Percentiles rank a stretch among this genome's conserved stretches.
Evolutionary conservation across 2,797 vertebrate genomes (phyloP).

Genomic region (Thaleichthys pacificus): DNA sequence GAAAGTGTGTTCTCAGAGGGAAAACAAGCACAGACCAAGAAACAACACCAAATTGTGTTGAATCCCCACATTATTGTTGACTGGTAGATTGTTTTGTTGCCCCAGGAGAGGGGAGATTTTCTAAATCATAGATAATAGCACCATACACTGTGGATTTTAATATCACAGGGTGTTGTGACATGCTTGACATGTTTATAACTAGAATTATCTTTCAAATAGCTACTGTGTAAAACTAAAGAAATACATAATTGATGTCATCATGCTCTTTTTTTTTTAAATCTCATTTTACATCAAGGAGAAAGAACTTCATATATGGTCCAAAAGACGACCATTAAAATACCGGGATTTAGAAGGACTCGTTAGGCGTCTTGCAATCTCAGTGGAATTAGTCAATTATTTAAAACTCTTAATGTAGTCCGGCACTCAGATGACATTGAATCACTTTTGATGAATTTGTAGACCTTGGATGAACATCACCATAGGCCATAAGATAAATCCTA

Average conservation of each 20-base stretch:
- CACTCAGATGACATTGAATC: slow-evolving; percentile 32
- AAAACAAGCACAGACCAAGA: background rate
- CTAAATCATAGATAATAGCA: too few species aligned
- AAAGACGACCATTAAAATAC: background rate
- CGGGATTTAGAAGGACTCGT: slow-evolving; percentile 26
- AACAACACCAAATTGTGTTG: background rate
- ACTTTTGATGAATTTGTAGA: slow-evolving; percentile 55
- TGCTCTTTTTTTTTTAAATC: too few species aligned
- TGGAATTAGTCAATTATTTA: slow-evolving; percentile 43
- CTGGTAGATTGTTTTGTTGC: background rate
- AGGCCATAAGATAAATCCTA: slow-evolving; percentile 43
- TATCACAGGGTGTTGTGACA: too few species aligned
- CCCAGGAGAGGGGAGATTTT: background rate
- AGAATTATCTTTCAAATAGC: too few species aligned
- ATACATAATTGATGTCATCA: too few species aligned
- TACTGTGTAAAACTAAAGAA: too few species aligned
- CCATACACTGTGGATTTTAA: too few species aligned
- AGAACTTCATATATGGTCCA: too few species aligned
- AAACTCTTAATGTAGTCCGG: slow-evolving; percentile 34
- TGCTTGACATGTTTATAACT: too few species aligned
- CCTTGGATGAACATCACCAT: slow-evolving; percentile 51
- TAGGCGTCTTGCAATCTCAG: slow-evolving; percentile 18
- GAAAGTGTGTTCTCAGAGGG: background rate
- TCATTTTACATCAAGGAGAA: too few species aligned
- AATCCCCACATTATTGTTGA: background rate